Evolutionary conservation across 2,797 vertebrate genomes (phyloP).

Genomic region (Neostethus bicornis): DNA sequence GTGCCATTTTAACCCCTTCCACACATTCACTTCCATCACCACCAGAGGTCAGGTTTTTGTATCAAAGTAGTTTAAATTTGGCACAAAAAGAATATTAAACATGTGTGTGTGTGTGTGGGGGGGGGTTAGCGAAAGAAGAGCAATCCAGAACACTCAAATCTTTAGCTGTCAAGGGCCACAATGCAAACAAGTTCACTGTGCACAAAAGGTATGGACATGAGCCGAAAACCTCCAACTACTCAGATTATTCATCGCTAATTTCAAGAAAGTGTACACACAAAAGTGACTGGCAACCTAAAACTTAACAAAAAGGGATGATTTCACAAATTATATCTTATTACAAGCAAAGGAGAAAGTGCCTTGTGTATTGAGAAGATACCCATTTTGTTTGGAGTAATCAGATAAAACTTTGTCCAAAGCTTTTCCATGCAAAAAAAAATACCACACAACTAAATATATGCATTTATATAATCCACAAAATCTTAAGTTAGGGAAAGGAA

Average conservation of each 20-base stretch:
- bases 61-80: not conserved
- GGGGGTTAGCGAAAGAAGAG: not conserved
- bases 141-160: not conserved
- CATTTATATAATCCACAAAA: not conserved
- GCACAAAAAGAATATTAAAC: not conserved
- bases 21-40: not conserved
- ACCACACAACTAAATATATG: not conserved
- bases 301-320: not conserved
- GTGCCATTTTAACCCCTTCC: not conserved
- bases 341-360: not conserved
- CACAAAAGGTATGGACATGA: not conserved
- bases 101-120: too few relatives aligned
- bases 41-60: not conserved
- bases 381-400: not conserved
- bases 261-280: not conserved
- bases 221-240: not conserved
- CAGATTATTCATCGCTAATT: not conserved
- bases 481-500: not conserved
- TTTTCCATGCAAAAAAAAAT: not conserved
- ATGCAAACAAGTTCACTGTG: not conserved
- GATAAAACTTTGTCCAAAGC: not conserved
- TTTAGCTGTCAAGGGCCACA: not conserved
- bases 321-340: not conserved
- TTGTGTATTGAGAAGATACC: not conserved
- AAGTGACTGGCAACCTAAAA: not conserved